These are phyloP conservation scores for Syrphus vitripennis DNA, from an alignment of 2,888 invertebrate genomes.

Conservation along the genomic window DNA sequence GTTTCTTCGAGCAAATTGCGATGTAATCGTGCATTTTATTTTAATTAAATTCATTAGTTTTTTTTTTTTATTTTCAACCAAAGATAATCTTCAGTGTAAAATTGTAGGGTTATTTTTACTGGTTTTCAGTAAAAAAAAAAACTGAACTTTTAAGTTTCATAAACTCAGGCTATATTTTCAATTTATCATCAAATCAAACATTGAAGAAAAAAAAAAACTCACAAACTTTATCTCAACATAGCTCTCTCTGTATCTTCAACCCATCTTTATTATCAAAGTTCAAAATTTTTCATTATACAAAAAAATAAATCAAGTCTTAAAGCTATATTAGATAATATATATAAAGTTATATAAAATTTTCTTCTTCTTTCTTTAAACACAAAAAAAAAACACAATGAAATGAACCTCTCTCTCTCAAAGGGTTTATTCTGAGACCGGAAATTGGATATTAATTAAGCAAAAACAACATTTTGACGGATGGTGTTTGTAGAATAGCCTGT, in stretches of 20 bases:
- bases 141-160: not conserved
- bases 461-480: conserved; percentile 25
- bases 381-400: not conserved
- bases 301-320: not conserved
- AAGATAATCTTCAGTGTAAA: too few species aligned
- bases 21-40: too few species aligned
- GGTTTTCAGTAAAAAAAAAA: too few species aligned
- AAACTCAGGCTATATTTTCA: not conserved
- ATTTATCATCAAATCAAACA: not conserved
- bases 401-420: not conserved
- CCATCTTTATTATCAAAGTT: not conserved
- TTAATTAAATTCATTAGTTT: too few species aligned
- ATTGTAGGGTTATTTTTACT: too few species aligned
- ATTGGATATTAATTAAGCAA: conserved; percentile 27
- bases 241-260: too few species aligned
- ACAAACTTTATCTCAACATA: not conserved
- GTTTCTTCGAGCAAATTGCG: too few species aligned
- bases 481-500: conserved; percentile 6
- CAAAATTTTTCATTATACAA: not conserved
- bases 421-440: conserved; percentile 24
- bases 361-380: not conserved
- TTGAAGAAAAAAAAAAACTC: not conserved
- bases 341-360: not conserved
- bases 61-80: too few species aligned
- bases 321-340: not conserved